Conservation (phyloP, 2,797 vertebrate species). For the Simalia tracyae region DNA sequence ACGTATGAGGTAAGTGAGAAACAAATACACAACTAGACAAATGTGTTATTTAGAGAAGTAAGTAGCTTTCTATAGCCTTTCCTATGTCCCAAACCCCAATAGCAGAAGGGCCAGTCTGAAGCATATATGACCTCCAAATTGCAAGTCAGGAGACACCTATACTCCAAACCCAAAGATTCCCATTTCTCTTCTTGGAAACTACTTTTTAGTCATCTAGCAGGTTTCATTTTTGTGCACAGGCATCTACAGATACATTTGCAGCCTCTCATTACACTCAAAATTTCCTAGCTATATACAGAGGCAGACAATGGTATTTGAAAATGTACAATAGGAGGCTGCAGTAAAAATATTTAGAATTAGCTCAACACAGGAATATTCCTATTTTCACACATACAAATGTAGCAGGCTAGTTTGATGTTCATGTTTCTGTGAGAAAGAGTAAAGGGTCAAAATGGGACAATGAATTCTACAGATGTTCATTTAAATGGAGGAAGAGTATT, state of each 20-base stretch:
- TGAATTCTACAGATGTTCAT: conserved; percentile 16
- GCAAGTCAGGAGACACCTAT: neutral
- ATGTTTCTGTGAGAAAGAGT: neutral
- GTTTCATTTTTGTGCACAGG: neutral
- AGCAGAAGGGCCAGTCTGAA: neutral
- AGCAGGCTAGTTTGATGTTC: neutral
- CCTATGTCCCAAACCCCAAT: neutral
- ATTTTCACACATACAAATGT: too few relatives aligned
- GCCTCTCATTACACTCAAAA: neutral
- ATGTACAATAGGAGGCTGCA: neutral
- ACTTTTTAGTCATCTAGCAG: neutral
- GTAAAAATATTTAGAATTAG: too few relatives aligned
- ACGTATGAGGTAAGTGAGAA: neutral
- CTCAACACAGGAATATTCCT: too few relatives aligned
- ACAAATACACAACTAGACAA: neutral
- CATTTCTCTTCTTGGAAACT: neutral
- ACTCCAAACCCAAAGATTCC: neutral
- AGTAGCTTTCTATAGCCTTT: neutral
- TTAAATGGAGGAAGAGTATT: conserved; percentile 33
- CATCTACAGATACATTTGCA: neutral
- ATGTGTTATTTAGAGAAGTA: neutral
- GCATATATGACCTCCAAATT: neutral
- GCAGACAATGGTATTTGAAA: neutral
- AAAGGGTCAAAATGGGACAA: neutral
- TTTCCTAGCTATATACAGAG: neutral